Base-by-base conservation (phyloP, 2,113 vertebrate species). In the Pterocles orientalis region DNA sequence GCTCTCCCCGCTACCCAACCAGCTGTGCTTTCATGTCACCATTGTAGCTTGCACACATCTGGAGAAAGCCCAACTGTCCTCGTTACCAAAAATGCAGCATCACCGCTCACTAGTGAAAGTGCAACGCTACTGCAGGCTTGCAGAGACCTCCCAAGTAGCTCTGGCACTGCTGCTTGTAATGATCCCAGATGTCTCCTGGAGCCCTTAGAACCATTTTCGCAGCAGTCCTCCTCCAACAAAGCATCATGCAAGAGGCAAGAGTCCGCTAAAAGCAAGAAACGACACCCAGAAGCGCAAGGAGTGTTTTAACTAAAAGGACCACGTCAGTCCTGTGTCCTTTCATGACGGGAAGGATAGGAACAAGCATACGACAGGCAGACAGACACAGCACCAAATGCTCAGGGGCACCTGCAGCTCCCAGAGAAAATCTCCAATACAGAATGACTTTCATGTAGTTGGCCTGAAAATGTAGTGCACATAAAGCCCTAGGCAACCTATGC, bases 271-370 rank as follows among this genome's bases (percentile, higher is more conserved):
- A 43, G 14, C 0, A 3, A 77, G 53, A 69, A 88, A 64, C 4
- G 2, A 31, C 26, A 68, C 3, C 6, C 1, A 24, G 33, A 69
- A 82, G 39, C 8, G 4, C 45, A 56, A 33, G 7, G 61, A 33
- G 14, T 24, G 6, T 28, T 88, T 47, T 11, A 72, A 24, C 33
- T 14, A 17, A 14, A 15, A 50, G 70, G 54, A 76, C 21, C 50
- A 31, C 12, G 24, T 23, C 4, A 1, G 54, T 6, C 1, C 68
- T 45, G 36, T 0, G 0, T 24, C 45, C 10, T 31, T 61, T 36
- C 48, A 26, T 23, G 51, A 31, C 0, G 1, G 29, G 28, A 77
- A 66, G 51, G 28, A 19, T 17, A 48, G 54, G 18, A 82, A 57
- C 2, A 28, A n/a, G 75, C 24, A 2, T 10, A 31, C 57, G 45